Evolutionary conservation across 2,113 vertebrate species (phyloP), one percentile per base, ranked within the genome.

Genomic region (Daubentonia madagascariensis): DNA sequence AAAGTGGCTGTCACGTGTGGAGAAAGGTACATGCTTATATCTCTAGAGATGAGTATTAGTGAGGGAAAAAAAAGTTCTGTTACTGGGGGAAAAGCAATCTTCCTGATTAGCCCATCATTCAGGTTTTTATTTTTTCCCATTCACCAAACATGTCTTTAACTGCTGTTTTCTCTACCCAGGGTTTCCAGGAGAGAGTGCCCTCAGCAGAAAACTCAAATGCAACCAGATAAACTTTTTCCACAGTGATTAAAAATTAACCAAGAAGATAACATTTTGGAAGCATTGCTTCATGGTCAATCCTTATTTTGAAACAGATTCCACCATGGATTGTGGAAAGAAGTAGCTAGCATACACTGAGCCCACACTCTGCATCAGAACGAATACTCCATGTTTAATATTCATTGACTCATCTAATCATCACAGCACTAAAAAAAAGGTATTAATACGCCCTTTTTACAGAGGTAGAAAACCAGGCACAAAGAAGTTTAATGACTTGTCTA

Each of bases 261-360:
- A 90, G n/a, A 73, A 83, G 52, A 57, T 30, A 70, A 70, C 1
- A 28, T 43, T 50, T 88, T 73, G 61, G 45, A 95, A 45, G 9
- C 5, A 65, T 23, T 59, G 30, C 8, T 88, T 61, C 8, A 17
- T 2, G 12, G 10, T 65, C 76, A 72, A 54, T 67, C 12, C 28
- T 54, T 63, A 17, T 79, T 89, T 95, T 43, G 61, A 95, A 89
- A 73, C 16, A 43, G 25, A 57, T 45, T 81, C 73, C 12, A 25
- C 30, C 4, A 18, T 0, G 10, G 70, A 63, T 32, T 48, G 37
- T 70, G 40, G 67, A 75, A 85, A 13, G 73, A 48, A 92, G 20
- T 43, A 9, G 6, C 8, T 0, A n/a, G 32, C 1, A 0, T 1
- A 10, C 48, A 2, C 2, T 2, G 35, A 89, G 70, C 25, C 40